These are phyloP conservation scores for Lutjanus erythropterus DNA, from an alignment of 2,113 vertebrate genomes.

Conservation along the genomic window DNA sequence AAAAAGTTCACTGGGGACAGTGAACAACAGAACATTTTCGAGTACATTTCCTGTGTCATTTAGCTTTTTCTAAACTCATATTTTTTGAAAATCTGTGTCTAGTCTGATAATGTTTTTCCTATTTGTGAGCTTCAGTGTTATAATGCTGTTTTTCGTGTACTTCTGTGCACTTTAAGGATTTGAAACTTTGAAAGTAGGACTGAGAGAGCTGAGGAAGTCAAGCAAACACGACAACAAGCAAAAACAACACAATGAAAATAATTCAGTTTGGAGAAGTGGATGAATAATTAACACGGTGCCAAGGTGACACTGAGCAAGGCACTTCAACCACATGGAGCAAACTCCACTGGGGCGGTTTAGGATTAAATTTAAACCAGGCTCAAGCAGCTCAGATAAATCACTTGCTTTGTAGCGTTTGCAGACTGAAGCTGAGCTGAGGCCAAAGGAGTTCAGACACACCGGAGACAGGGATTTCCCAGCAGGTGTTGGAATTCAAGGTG, in stretches of 20 bases:
- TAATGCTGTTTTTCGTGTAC: too few species aligned
- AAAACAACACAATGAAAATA: not conserved
- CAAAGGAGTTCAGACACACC: conserved; percentile 16
- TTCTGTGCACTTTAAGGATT: too few species aligned
- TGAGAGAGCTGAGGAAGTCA: not conserved
- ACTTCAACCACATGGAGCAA: not conserved
- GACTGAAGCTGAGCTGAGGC: conserved; percentile 17
- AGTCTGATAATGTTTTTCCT: too few species aligned
- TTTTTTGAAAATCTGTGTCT: too few species aligned
- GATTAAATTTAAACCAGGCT: conserved; percentile 4
- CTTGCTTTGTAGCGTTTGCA: not conserved
- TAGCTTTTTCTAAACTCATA: too few species aligned
- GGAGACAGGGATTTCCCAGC: conserved; percentile 20
- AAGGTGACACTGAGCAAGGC: not conserved
- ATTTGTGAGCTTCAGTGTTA: too few species aligned
- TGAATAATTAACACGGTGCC: not conserved
- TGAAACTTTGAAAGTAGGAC: too few species aligned
- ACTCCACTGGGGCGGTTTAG: not conserved
- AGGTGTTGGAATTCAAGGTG: conserved; percentile 17
- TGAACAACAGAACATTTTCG: too few species aligned
- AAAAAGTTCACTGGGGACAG: too few species aligned
- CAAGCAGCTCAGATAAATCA: conserved; percentile 1
- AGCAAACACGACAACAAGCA: not conserved
- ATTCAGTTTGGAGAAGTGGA: not conserved
- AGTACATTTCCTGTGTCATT: too few species aligned